phyloP scores from a whole-genome alignment of 2,888 invertebrate genomes.

The Eudemis profundana region DNA sequence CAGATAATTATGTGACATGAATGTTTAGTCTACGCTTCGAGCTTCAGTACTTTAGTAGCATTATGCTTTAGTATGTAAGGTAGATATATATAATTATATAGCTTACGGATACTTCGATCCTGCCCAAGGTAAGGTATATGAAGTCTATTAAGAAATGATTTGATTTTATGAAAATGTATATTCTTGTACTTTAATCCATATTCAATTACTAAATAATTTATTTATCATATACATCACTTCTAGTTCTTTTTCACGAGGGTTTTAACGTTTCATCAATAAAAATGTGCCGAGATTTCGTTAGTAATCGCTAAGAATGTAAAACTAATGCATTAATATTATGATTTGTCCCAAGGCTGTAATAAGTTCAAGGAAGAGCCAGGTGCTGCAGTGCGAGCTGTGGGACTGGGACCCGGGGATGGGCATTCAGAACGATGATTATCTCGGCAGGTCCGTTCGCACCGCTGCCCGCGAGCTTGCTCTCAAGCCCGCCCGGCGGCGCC shows the following conservation, averaged over 20 bases:
- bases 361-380: conserved; percentile 90
- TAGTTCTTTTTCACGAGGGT: background rate
- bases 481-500: conserved; percentile 57
- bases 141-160: background rate
- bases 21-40: conserved; percentile 20
- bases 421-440: conserved; percentile 91
- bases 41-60: conserved; percentile 33
- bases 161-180: background rate
- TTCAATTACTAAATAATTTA: background rate
- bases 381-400: conserved; percentile 91
- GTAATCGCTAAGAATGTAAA: conserved; percentile 6
- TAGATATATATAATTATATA: background rate
- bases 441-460: conserved; percentile 90
- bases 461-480: conserved; percentile 40
- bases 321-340: conserved; percentile 58
- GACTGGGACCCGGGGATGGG: conserved; percentile 94
- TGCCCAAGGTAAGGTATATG: conserved; percentile 25
- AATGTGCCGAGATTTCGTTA: background rate
- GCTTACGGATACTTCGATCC: conserved; percentile 5
- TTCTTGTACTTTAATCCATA: conserved; percentile 5
- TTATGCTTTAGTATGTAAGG: conserved; percentile 20
- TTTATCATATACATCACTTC: background rate
- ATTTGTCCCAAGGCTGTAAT: conserved; percentile 89
- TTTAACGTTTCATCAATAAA: background rate
- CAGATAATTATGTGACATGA: background rate